These are phyloP conservation scores for Erynnis tages DNA, from an alignment of 2,888 invertebrate species.

Conservation along the genomic window DNA sequence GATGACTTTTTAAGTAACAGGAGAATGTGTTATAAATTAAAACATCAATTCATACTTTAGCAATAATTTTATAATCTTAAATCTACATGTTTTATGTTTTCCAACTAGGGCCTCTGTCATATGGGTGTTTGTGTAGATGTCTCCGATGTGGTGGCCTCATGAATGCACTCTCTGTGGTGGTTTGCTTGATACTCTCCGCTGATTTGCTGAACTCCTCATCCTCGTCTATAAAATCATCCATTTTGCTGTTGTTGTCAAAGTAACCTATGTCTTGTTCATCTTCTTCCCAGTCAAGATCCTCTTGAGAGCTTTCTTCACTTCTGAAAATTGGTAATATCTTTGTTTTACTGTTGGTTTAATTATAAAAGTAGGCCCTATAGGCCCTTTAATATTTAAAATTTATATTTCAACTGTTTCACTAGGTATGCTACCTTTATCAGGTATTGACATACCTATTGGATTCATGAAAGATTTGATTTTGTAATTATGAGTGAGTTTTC, in stretches of 20 bases:
- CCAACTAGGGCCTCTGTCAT: conserved; percentile 65
- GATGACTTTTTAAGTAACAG: no score
- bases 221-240: conserved; percentile 61
- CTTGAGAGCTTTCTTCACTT: conserved; percentile 52
- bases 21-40: neutral
- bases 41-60: neutral
- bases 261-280: conserved; percentile 52
- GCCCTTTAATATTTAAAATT: no score
- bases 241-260: conserved; percentile 53
- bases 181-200: conserved; percentile 36
- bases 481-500: no score
- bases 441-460: no score
- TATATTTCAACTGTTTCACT: no score
- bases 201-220: conserved; percentile 52
- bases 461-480: no score
- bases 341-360: no score
- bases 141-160: conserved; percentile 63
- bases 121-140: conserved; percentile 78
- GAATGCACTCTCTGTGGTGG: conserved; percentile 44
- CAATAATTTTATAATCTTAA: conserved; percentile 6
- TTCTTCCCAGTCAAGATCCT: conserved; percentile 58
- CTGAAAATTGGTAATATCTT: no score
- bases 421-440: no score
- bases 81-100: conserved; percentile 9
- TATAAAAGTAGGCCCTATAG: no score